Percentiles rank a stretch among this genome's conserved stretches.
Evolutionary conservation across 2,113 vertebrate genomes (phyloP).

Genomic region (Gila orcuttii): DNA sequence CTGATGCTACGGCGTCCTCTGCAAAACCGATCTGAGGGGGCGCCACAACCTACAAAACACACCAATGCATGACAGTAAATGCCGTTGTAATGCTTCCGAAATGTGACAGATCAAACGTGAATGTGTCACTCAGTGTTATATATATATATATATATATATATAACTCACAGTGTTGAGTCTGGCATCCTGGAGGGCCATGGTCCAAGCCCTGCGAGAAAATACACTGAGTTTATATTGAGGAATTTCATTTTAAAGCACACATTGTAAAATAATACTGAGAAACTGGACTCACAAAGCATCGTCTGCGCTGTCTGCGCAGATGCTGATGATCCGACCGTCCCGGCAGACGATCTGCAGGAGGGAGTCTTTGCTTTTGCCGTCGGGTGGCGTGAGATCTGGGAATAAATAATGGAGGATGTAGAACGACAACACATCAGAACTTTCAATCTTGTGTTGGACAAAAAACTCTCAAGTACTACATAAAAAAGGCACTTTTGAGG

Average conservation of each 20-base stretch:
- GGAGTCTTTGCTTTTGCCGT: constrained; percentile 86
- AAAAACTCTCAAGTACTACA: background rate
- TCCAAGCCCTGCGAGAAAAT: constrained; percentile 74
- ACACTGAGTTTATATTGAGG: background rate
- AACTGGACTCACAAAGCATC: constrained; percentile 86
- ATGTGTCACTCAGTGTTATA: background rate
- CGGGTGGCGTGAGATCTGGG: constrained; percentile 88
- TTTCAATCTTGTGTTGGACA: background rate
- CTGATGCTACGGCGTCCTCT: constrained; percentile 70
- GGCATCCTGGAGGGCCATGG: constrained; percentile 77
- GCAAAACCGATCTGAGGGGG: constrained; percentile 68
- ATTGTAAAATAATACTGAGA: background rate
- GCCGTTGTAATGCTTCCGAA: background rate
- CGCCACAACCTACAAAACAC: constrained; percentile 64
- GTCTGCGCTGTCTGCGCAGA: constrained; percentile 92
- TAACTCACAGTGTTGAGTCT: constrained; percentile 75
- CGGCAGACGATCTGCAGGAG: constrained; percentile 92
- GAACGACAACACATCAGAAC: background rate
- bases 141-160: background rate
- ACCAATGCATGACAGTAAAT: background rate
- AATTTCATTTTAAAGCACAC: background rate
- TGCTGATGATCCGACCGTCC: constrained; percentile 88
- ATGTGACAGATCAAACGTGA: background rate
- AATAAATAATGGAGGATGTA: background rate
- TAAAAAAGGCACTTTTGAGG: background rate